Base-by-base conservation (phyloP, 2,797 vertebrate genomes). In the Platyrinchus mystaceus region DNA sequence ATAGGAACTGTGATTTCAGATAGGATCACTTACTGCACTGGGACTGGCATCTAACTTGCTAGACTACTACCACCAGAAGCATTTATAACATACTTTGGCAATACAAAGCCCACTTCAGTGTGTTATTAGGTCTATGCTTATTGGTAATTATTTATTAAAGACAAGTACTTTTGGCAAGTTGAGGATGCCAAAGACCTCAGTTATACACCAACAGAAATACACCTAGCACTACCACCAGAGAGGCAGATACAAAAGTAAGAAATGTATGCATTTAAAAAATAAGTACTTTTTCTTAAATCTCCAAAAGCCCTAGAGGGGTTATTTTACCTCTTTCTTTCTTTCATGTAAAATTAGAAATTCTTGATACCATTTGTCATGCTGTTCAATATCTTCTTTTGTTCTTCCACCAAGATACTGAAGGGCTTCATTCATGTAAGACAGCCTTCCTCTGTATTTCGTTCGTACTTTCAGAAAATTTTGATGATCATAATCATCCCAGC, bases 401-500 rank as follows among this genome's bases (percentile, higher is more conserved):
- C 97, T 99, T 85, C 97, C 98, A 9, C 98, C 98, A 58, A 99
- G 97, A 96, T 98, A 98, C 41, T 98, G 93, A 69, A 98, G 95
- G 69, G 97, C 98, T 94, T 99, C 99, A 83, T 96, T 97, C 75
- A 98, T 83, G 84, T 98, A 99, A 10, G 96, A 82, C 0, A 95
- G 81, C 63, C 97, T 98, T 73, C 99, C 99, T 76, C 96, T 97
- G 92, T 99, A 97, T 93, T 98, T 99, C 75, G 86, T 98, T 97
- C 98, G 95, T 59, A 98, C 85, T 97, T 98, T 99, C 21, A 99
- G 93, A 96, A 99, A 99, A 82, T 95, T 96, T 85, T 99, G 98
- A 93, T 99, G 99, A 96, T 99, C 99, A 60, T 96, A 98, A 70
- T 98, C 98, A 96, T 99, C 99, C 99, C 99, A 99, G 92, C 98